These are phyloP conservation scores for Chauna torquata DNA, from an alignment of 2,113 vertebrate species.

Conservation along the genomic window DNA sequence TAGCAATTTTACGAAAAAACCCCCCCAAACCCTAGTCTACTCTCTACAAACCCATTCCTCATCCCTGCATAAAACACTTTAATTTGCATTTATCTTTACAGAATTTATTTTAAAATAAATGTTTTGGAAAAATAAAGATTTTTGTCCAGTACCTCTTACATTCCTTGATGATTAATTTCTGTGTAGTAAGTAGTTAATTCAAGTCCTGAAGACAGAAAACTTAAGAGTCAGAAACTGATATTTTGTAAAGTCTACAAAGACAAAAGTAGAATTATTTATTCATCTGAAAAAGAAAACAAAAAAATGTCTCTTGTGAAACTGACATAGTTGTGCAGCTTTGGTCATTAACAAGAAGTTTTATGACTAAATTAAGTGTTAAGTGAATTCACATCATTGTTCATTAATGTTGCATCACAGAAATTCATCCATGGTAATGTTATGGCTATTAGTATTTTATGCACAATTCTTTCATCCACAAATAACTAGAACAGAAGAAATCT, in stretches of 20 bases:
- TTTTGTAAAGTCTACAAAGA: not conserved
- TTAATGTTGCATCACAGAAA: not conserved
- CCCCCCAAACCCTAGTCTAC: too few relatives aligned
- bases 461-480: not conserved
- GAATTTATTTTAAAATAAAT: not conserved
- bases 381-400: not conserved
- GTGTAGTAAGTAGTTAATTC: not conserved
- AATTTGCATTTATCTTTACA: not conserved
- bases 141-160: not conserved
- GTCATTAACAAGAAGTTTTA: not conserved
- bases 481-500: not conserved
- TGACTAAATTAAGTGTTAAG: not conserved
- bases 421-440: not conserved
- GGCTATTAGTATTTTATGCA: not conserved
- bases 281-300: not conserved
- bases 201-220: not conserved
- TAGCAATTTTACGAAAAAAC: not conserved
- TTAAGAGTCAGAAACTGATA: not conserved
- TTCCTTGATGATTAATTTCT: not conserved
- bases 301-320: not conserved
- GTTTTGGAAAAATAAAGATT: not conserved
- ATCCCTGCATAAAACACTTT: not conserved
- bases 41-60: not conserved
- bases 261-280: not conserved
- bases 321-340: not conserved